Base-by-base conservation (phyloP, 2,113 vertebrate genomes). In the Corvus cornix region DNA sequence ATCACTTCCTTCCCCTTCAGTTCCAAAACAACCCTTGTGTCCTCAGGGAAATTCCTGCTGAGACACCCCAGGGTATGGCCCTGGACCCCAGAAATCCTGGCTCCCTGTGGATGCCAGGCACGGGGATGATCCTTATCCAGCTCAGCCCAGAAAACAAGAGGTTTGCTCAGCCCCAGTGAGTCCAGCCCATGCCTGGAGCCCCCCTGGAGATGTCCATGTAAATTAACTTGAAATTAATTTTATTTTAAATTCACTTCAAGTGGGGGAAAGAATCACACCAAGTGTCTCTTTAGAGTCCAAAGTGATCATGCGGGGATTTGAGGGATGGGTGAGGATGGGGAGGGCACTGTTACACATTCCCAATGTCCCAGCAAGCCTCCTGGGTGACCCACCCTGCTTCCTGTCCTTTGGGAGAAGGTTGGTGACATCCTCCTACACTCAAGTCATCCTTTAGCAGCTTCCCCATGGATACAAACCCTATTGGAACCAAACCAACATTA, bases 1-100 rank as follows among this genome's bases (percentile, higher is more conserved):
- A 84, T 86, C 66, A 92, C 31, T 95, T 95, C 93, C 87, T 94
- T 95, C 89, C 77, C 49, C 49, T 87, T n/a, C 28, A 33, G 60
- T 52, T 94, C 77, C 80, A 89, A 78, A 91, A 91, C 20, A 93
- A 56, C 27, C 53, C 30, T 16, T 7, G 22, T 1, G 11, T 87
- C 60, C 68, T 67, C 28, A 5, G 60, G 53, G 73, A 60, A 13
- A 51, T 22, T 55, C 2, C 0, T 0, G 0, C 26, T 26, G 67
- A 46, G 62, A 24, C 1, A 8, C 39, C 26, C 58, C 63, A 8
- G 6, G 43, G 44, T 2, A 27, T 1, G 9, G 46, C 2, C 3
- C n/a, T 74, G 46, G 37, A 17, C 5, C 64, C 46, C 59, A 20
- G 51, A 49, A 70, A 75, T 4, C 5, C 19, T 41, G 39, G 48